Evolutionary conservation across 2,113 vertebrate genomes (phyloP), one percentile per base, ranked within the genome.

Genomic region (Phyllostomus discolor): DNA sequence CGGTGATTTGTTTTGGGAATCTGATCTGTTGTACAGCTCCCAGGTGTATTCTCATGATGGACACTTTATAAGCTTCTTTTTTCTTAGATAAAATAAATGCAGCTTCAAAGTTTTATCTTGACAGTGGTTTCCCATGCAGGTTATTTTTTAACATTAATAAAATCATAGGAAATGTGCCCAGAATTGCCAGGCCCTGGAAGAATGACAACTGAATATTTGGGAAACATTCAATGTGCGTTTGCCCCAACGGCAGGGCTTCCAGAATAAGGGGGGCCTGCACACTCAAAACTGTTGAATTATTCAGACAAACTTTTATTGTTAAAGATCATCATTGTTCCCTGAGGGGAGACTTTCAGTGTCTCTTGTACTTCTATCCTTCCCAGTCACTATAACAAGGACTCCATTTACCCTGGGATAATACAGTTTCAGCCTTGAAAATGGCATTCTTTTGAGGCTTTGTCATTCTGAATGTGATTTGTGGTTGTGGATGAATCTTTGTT

Each of bases 1-100:
- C 92, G 90, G 79, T 52, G n/a, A 96, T 97, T 97, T 95, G 96
- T 91, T 95, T 95, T 92, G 94, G 94, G 76, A 88, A 97, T 97
- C 95, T 95, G 88, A 97, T 96, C 91, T 97, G 62, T 48, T 94
- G 38, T 57, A 38, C 33, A 28, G 89, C 78, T 97, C 95, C 93
- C 94, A 59, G 41, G 94, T 95, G 94, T 70, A 50, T 96, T 97
- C 89, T 88, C 83, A 24, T 78, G 92, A 96, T 88, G 66, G 95
- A 84, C 46, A 33, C 70, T 91, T 92, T 20, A 35, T 91, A 94
- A 80, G 70, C 73, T 62, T 50, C 59, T 96, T 95, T 91, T 76
- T 79, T 97, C 35, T 59, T 82, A 28, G 35, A 46, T 76, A 69
- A 96, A 97, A 95, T 41, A 91, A 95, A 87, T 72, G 35, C 38